Percentiles rank a stretch among this genome's conserved stretches.
phyloP scores from a whole-genome alignment of 2,888 invertebrate genomes.

The Cosmopolites sordidus region DNA sequence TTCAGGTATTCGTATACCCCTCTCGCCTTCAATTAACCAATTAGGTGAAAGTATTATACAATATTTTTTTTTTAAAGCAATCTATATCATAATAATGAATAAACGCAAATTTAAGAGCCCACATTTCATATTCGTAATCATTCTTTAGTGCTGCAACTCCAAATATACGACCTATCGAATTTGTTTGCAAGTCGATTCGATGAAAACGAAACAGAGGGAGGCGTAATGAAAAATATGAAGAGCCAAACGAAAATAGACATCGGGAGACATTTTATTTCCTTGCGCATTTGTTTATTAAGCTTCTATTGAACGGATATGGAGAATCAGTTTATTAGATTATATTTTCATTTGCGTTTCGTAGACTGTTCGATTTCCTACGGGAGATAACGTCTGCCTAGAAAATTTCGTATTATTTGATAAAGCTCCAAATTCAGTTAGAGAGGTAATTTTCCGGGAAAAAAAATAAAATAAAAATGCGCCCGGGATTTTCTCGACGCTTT shows the following conservation, averaged over 20 bases:
- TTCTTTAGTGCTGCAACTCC: too few relatives aligned
- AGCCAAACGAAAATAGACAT: neutral
- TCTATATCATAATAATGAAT: too few relatives aligned
- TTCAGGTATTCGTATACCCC: too few relatives aligned
- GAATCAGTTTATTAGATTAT: slow-evolving; percentile 43
- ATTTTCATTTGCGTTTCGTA: slow-evolving; percentile 40
- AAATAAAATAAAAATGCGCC: slow-evolving; percentile 11
- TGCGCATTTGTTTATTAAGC: slow-evolving; percentile 18
- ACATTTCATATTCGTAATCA: too few relatives aligned
- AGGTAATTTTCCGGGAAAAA: slow-evolving; percentile 10
- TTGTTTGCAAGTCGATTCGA: too few relatives aligned
- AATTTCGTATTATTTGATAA: slow-evolving; percentile 22
- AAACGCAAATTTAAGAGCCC: too few relatives aligned
- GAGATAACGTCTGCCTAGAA: slow-evolving; percentile 30
- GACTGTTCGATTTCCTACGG: slow-evolving; percentile 41
- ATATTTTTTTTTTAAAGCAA: too few relatives aligned
- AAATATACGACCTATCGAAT: too few relatives aligned
- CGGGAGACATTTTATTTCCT: slow-evolving; percentile 8
- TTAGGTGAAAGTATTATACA: too few relatives aligned
- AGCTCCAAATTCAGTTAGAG: slow-evolving; percentile 18
- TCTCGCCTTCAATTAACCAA: too few relatives aligned
- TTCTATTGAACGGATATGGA: slow-evolving; percentile 39
- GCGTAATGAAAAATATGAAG: slow-evolving; percentile 5
- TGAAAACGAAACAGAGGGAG: neutral
- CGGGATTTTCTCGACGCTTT: neutral